Evolutionary conservation across 2,113 vertebrate genomes (phyloP), one percentile per base, ranked within the genome.

Genomic region (Baryphthengus martii): DNA sequence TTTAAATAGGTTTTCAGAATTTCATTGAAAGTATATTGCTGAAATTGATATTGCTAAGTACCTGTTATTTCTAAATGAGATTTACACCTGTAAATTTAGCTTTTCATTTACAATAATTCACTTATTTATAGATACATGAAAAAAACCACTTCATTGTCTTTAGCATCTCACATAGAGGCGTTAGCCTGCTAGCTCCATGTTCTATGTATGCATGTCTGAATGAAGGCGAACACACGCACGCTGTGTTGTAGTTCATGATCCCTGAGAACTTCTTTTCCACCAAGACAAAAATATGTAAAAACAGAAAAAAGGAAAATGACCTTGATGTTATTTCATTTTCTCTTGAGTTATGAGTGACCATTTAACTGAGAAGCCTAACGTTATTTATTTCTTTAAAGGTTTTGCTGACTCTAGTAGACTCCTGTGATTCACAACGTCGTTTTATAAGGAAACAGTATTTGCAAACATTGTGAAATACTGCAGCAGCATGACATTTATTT

Each of bases 1-100:
- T 97, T 97, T 95, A 97, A 98, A 97, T 92, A 97, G 93, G 90
- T 94, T 95, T 96, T 89, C 82, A 95, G 92, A 93, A 85, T 97
- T 98, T 97, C 94, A 93, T 90, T 95, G 93, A 73, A 91, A 93
- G 56, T 88, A 62, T 96, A 96, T 92, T 97, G 96, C 89, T 92
- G 81, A 93, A 91, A 96, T 93, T 97, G 92, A 97, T 97, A 78
- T 90, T 93, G 86, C 91, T 96, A 94, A 93, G 67, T 96, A 91
- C 91, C 33, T 88, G 81, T 96, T 81, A 90, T 96, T 97, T 97
- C 79, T 96, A 94, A 97, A 85, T 95, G 87, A 93, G 88, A 98
- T 94, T 89, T 95, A 93, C 89, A 83, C 61, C 35, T 90, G 84
- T 80, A 96, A 93, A 94, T 89, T 85, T 94, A 90, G 68, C 59